Conservation (phyloP, 2,888 invertebrate species). For the Adelognathus sp. region DNA sequence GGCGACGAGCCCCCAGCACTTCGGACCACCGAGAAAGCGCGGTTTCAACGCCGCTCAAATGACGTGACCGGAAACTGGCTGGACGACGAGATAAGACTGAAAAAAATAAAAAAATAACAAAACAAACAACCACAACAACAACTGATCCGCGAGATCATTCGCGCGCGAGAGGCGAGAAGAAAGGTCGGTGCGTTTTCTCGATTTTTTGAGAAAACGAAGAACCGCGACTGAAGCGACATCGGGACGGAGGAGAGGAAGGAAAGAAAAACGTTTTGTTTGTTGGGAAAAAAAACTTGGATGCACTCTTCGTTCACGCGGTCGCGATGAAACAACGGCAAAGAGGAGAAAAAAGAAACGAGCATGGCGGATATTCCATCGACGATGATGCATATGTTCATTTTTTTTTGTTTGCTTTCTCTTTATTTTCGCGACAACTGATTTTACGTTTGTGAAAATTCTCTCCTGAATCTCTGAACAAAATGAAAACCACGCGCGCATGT, state of each 20-base stretch:
- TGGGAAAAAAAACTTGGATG: neutral
- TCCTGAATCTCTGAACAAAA: slow-evolving; percentile 7
- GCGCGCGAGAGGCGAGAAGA: slow-evolving; percentile 26
- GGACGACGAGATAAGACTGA: slow-evolving; percentile 78
- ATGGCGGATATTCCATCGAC: neutral
- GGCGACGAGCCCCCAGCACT: slow-evolving; percentile 69
- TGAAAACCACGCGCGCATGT: neutral
- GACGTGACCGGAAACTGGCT: slow-evolving; percentile 74
- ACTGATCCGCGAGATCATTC: too few relatives aligned
- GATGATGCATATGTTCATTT: too few relatives aligned
- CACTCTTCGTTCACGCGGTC: slow-evolving; percentile 9
- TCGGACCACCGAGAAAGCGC: slow-evolving; percentile 71
- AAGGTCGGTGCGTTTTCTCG: slow-evolving; percentile 1
- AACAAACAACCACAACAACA: too few relatives aligned
- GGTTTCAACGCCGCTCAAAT: slow-evolving; percentile 76
- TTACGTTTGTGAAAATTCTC: neutral
- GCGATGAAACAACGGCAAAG: neutral
- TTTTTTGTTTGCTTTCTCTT: too few relatives aligned
- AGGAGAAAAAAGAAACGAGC: neutral
- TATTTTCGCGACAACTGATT: neutral
- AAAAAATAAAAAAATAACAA: too few relatives aligned
- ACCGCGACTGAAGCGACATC: neutral
- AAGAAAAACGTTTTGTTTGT: slow-evolving; percentile 12
- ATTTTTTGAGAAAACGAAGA: too few relatives aligned
- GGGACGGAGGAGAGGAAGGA: neutral